These are phyloP conservation scores for Garra rufa DNA, from an alignment of 2,113 vertebrate species.

Conservation along the genomic window DNA sequence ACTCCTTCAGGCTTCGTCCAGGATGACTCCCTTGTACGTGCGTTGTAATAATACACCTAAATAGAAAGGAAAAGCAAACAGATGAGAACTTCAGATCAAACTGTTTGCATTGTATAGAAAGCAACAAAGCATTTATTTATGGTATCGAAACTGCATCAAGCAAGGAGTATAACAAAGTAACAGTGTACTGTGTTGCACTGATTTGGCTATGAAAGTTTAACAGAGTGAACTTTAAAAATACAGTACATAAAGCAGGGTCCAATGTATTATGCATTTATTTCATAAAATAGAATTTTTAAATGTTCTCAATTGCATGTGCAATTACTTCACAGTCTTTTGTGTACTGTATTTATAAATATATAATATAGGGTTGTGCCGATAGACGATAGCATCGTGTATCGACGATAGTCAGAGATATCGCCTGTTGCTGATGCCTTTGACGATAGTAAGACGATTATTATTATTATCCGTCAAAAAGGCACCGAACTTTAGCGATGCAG, in stretches of 20 bases:
- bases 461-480: too few species aligned
- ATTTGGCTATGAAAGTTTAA: neutral
- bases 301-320: neutral
- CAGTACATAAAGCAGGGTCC: neutral
- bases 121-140: neutral
- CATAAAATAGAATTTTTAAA: neutral
- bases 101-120: neutral
- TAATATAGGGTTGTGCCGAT: too few species aligned
- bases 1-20: slow-evolving; percentile 89
- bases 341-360: neutral
- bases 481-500: too few species aligned
- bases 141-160: neutral
- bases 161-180: neutral
- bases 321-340: neutral
- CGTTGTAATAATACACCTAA: slow-evolving; percentile 89
- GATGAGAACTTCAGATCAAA: neutral
- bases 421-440: too few species aligned
- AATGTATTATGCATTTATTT: neutral
- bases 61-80: neutral
- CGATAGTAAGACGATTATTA: too few species aligned
- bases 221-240: neutral
- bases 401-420: too few species aligned
- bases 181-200: neutral
- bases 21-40: slow-evolving; percentile 84
- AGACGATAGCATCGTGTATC: too few species aligned